These are phyloP conservation scores for Eulemur rufifrons DNA, from an alignment of 2,113 vertebrate species.

Conservation along the genomic window DNA sequence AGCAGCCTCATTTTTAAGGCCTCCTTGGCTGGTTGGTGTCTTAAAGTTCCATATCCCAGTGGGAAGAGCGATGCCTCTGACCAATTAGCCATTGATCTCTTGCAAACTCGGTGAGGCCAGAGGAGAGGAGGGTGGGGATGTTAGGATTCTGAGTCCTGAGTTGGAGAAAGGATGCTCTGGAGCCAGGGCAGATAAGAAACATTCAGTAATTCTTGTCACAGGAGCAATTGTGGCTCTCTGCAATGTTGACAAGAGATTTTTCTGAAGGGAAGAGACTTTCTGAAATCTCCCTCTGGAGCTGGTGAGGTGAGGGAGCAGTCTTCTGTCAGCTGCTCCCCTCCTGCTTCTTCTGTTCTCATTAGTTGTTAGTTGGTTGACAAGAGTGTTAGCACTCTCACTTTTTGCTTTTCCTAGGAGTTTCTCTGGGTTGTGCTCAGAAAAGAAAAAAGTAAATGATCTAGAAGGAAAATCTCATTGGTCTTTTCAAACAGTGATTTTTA, in stretches of 20 bases:
- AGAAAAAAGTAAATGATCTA: not conserved
- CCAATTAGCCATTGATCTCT: not conserved
- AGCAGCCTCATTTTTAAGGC: not conserved
- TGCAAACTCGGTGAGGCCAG: not conserved
- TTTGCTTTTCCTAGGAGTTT: slow-evolving; percentile 11
- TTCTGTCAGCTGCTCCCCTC: not conserved
- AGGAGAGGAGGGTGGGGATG: not conserved
- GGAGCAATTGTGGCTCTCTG: not conserved
- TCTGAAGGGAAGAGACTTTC: not conserved
- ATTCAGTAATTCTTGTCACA: not conserved
- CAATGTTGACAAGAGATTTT: not conserved
- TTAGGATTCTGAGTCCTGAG: not conserved
- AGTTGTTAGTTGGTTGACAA: not conserved
- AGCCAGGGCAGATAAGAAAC: not conserved
- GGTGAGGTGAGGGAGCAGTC: not conserved
- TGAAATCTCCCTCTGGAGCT: not conserved
- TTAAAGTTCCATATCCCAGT: not conserved
- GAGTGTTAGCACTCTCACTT: not conserved
- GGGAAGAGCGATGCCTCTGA: not conserved
- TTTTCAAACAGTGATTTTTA: not conserved
- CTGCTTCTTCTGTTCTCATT: not conserved
- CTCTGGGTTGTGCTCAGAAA: slow-evolving; percentile 39
- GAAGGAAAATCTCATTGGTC: not conserved
- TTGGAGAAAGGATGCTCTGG: not conserved
- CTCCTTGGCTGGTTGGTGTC: not conserved